Conservation (phyloP, 1,140 invertebrate genomes). For the Tetramorium parvispinum region DNA sequence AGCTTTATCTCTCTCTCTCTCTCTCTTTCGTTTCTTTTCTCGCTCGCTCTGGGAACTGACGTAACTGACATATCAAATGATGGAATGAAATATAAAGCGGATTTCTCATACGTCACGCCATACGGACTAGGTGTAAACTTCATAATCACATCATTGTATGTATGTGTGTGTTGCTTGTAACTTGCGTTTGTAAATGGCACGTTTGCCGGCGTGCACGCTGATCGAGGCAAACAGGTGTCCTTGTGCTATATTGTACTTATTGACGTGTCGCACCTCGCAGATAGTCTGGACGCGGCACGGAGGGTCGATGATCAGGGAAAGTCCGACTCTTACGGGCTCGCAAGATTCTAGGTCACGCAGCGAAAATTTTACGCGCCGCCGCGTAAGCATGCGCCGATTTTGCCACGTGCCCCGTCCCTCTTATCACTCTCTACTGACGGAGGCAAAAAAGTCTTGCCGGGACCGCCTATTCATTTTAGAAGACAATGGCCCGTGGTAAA, state of each 20-base stretch:
- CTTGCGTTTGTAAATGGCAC: neutral
- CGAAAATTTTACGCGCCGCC: conserved; percentile 39
- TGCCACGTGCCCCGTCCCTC: conserved; percentile 31
- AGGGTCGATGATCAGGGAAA: conserved; percentile 39
- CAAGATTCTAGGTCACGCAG: conserved; percentile 21
- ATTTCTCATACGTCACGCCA: conserved; percentile 20
- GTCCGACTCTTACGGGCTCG: neutral
- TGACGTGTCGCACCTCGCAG: conserved; percentile 55
- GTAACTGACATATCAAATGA: neutral
- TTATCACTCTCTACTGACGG: neutral
- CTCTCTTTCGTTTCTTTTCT: neutral
- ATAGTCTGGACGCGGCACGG: conserved; percentile 11
- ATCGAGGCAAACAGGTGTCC: conserved; percentile 60
- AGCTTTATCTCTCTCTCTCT: neutral
- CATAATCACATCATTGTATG: conserved; percentile 7
- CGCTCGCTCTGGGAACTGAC: too few species aligned
- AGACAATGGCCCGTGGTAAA: neutral
- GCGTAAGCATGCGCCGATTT: conserved; percentile 35
- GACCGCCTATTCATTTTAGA: neutral
- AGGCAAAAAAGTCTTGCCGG: neutral
- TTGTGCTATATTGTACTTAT: conserved; percentile 69
- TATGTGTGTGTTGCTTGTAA: neutral
- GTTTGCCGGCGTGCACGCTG: neutral
- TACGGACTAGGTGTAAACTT: neutral
- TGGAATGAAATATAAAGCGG: conserved; percentile 4